Evolutionary conservation across 1,140 invertebrate species (phyloP).

Genomic region (Leptinotarsa lineolata): DNA sequence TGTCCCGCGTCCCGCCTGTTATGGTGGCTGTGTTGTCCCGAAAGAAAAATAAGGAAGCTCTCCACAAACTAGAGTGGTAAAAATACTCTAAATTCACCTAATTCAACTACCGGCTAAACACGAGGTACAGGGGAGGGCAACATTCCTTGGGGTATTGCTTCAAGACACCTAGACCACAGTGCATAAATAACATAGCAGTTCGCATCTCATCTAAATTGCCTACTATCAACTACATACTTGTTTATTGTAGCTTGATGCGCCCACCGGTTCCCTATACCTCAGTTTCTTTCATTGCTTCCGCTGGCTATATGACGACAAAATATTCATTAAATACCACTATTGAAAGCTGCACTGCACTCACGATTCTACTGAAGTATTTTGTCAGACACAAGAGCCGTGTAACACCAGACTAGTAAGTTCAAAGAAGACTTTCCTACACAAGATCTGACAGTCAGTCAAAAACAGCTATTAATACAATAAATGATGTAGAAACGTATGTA

Average conservation of each 20-base stretch:
- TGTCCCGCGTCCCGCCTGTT: background rate
- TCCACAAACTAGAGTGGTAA: constrained; percentile 10
- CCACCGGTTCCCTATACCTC: constrained; percentile 61
- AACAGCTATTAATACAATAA: too few species aligned
- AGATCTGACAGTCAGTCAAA: too few species aligned
- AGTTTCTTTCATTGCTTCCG: constrained; percentile 75
- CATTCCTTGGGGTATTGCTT: constrained; percentile 48
- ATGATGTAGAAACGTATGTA: too few species aligned
- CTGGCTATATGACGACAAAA: constrained; percentile 61
- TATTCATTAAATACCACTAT: constrained; percentile 23
- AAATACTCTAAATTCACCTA: constrained; percentile 13
- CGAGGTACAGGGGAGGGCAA: constrained; percentile 42
- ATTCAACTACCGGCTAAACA: constrained; percentile 29
- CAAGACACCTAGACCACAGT: constrained; percentile 53
- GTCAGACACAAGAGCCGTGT: background rate
- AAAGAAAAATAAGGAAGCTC: constrained; percentile 27
- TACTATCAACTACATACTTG: constrained; percentile 65
- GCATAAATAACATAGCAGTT: constrained; percentile 51
- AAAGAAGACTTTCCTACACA: too few species aligned
- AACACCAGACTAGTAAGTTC: too few species aligned
- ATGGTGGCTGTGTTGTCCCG: constrained; percentile 41
- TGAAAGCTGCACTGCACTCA: background rate
- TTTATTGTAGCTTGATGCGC: constrained; percentile 62
- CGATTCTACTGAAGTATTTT: constrained; percentile 14
- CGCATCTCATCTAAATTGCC: constrained; percentile 54